Base-by-base conservation (phyloP, 2,888 invertebrate genomes). In the Diplazon laetatorius region DNA sequence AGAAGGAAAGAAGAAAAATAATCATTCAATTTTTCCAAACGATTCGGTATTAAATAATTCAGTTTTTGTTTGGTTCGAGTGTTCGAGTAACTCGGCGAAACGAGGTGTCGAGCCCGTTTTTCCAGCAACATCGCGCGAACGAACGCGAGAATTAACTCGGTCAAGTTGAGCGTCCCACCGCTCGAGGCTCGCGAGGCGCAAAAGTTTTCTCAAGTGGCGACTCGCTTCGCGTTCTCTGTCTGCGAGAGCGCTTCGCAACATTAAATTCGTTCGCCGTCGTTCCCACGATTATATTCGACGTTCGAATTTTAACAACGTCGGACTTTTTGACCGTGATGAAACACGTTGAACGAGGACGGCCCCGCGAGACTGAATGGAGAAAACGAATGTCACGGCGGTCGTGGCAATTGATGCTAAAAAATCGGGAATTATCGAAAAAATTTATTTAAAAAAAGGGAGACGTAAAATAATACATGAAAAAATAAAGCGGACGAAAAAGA, bases 201-300 rank as follows among this genome's bases (percentile, higher is more conserved):
- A 74, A 70, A 75, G 74, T 77, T 74, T 71, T 59, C 74, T 55
- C 25, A 35, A 2, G 30, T 6, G 71, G 70, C 66, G 62, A 65
- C 65, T 66, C 35, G 30, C 63, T 37, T 14, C 12, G 1, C 42
- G 22, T 16, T 6, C 39, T 16, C 10, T 48, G 46, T 50, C n/a
- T n/a, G n/a, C n/a, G n/a, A n/a, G 14, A 35, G 65, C 59, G 50
- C 52, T 30, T 74, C 48, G 69, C 73, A 74, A 73, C 65, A 59
- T 65, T 77, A 76, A 76, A 80, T 80, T 76, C 57, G 60, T 76
- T 65, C 46, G 22, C 39, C 55, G 60, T 63, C 63, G 78, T 78
- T 78, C 78, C 72, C 82, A 78, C 80, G 82, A 80, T 82, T 78
- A 80, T 80, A 76, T 30, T 30, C 71, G 60, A 71, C 60, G 55